Evolutionary conservation across 2,113 vertebrate genomes (phyloP).

Genomic region (Seriola dumerili): DNA sequence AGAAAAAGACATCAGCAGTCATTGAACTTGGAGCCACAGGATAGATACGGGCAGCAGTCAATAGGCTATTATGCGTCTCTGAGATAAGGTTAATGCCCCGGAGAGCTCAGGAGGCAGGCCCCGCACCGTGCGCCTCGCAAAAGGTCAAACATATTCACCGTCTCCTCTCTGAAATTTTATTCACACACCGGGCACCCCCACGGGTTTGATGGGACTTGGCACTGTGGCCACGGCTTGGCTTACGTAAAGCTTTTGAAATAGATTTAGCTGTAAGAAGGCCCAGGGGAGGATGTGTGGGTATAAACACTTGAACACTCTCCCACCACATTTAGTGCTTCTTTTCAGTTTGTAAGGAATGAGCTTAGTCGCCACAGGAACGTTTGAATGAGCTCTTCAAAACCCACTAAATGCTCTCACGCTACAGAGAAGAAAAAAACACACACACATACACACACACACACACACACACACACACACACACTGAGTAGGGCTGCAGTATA

Average conservation of each 20-base stretch:
- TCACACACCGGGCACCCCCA: constrained; percentile 33
- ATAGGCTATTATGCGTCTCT: constrained; percentile 65
- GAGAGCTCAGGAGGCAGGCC: constrained; percentile 48
- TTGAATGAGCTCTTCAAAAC: constrained; percentile 54
- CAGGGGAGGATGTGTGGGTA: constrained; percentile 45
- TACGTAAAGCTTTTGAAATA: constrained; percentile 59
- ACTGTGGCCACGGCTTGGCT: constrained; percentile 23
- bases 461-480: not conserved
- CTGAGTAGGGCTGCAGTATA: not conserved
- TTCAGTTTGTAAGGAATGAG: constrained; percentile 61
- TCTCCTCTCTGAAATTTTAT: constrained; percentile 54
- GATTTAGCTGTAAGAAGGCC: constrained; percentile 54
- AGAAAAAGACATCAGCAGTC: constrained; percentile 50
- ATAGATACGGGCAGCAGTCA: constrained; percentile 47
- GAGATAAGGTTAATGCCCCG: constrained; percentile 71
- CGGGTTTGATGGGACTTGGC: constrained; percentile 55
- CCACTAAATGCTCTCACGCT: constrained; percentile 41
- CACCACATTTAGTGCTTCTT: constrained; percentile 53
- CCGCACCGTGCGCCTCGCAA: constrained; percentile 21
- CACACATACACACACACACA: too few species aligned
- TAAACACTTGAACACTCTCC: constrained; percentile 56
- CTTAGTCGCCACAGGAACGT: constrained; percentile 37
- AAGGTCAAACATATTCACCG: constrained; percentile 72
- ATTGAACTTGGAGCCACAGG: constrained; percentile 37
- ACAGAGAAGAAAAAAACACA: not conserved